phyloP scores from a whole-genome alignment of 2,113 vertebrate species.

The Prunella himalayana region DNA sequence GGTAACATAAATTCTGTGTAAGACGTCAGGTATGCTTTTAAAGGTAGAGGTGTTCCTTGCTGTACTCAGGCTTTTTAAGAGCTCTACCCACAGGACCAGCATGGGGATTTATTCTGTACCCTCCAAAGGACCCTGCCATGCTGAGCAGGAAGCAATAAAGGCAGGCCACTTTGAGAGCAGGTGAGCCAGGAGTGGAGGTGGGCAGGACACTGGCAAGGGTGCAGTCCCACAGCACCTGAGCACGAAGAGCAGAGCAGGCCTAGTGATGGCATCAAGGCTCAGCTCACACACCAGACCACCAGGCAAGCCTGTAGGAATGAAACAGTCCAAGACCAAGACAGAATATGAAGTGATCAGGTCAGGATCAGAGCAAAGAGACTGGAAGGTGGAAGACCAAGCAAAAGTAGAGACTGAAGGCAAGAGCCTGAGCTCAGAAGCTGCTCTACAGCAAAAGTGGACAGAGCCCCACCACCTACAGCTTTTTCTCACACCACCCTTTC shows the following conservation, averaged over 20 bases:
- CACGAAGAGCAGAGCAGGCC: background rate
- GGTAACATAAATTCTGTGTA: background rate
- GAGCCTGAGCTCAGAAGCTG: background rate
- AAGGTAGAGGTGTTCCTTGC: background rate
- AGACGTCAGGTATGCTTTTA: background rate
- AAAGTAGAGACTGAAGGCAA: background rate
- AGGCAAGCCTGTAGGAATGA: background rate
- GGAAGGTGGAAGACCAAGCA: background rate
- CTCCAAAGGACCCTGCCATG: fast-evolving
- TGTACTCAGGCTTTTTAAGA: background rate
- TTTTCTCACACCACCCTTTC: background rate
- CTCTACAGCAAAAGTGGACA: background rate
- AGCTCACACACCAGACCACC: background rate
- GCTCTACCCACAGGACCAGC: background rate
- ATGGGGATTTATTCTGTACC: background rate
- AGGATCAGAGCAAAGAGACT: background rate
- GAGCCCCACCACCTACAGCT: background rate
- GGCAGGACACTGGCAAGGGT: background rate
- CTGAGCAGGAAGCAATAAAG: background rate
- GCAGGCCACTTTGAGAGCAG: background rate
- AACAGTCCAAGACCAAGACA: background rate
- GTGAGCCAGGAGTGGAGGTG: background rate
- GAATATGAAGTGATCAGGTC: background rate
- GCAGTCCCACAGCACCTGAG: background rate
- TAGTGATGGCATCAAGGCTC: background rate